Evolutionary conservation across 2,888 invertebrate genomes (phyloP), one percentile per base, ranked within the genome.

Genomic region (Campoletis raptor): DNA sequence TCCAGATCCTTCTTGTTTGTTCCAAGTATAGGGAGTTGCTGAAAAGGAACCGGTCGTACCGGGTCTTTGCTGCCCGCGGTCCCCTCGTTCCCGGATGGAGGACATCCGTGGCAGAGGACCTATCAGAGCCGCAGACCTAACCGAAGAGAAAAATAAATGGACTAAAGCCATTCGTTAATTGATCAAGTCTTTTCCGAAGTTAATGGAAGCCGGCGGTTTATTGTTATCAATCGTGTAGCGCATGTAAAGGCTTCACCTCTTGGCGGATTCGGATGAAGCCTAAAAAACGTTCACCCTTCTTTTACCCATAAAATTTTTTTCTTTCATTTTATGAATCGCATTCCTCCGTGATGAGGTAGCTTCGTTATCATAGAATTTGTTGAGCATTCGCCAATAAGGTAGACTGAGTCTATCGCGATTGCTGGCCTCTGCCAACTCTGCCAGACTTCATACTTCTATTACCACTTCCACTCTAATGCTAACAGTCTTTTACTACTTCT

Each of bases 11-110:
- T 30, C 64, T 48, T 37, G 72, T 36, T 54, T 21, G 37, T n/a
- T 54, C 80, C 73, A 40, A 37, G 24, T 48, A 64, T 57, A 66
- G 79, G 42, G 74, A 61, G 73, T 12, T 77, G 64, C 64, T 24
- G 81, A 76, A 37, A 54, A 73, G 42, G 42, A 86, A 86, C 86
- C 86, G 83, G 86, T 86, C 81, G 61, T 57, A 61, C 77, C 82
- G 67, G 83, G 42, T 83, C 77, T 81, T 82, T n/a, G 79, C 80
- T 79, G 80, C 80, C 72, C 45, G 57, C 57, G 48, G 61, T 76
- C 52, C 64, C 57, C 64, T 40, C 52, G 36, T n/a, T 24, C 66
- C 42, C 36, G 78, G 83, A 81, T 61, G 86, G 42, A 52, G 73
- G n/a, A 67, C 77, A 77, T 57, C 70, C 64, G 30, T 70, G 67